These are phyloP conservation scores for Lasiommata megera DNA, from an alignment of 2,888 invertebrate species.

Conservation along the genomic window DNA sequence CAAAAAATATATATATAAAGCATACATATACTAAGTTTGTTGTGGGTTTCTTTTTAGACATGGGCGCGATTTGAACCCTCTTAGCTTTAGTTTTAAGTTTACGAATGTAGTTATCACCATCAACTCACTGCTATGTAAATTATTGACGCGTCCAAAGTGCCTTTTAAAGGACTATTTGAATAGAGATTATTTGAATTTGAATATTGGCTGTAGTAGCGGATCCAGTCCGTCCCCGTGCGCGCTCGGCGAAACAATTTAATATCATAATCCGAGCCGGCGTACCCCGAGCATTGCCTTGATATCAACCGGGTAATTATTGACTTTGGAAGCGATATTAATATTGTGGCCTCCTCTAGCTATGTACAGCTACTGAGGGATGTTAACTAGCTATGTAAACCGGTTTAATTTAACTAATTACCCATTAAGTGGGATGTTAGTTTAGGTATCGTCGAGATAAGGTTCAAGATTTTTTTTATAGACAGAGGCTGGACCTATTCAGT, in stretches of 20 bases:
- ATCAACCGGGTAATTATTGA: conserved; percentile 11
- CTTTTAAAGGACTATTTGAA: not conserved
- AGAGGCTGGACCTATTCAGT: no score
- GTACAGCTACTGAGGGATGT: not conserved
- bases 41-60: no score
- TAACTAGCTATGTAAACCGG: not conserved
- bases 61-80: no score
- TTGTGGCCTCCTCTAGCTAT: not conserved
- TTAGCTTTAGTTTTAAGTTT: no score
- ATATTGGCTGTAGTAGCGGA: not conserved
- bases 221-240: conserved; percentile 46
- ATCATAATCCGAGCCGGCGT: conserved; percentile 64
- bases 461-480: no score
- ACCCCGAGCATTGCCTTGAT: conserved; percentile 22
- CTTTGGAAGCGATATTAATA: conserved; percentile 21
- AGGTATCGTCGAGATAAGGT: no score
- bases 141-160: no score
- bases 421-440: no score
- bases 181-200: not conserved
- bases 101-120: no score
- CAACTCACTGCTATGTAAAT: no score
- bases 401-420: not conserved
- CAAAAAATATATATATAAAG: no score
- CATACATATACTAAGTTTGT: no score
- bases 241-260: conserved; percentile 75